These are phyloP conservation scores for Microchrysa polita DNA, from an alignment of 2,888 invertebrate genomes.

Conservation along the genomic window DNA sequence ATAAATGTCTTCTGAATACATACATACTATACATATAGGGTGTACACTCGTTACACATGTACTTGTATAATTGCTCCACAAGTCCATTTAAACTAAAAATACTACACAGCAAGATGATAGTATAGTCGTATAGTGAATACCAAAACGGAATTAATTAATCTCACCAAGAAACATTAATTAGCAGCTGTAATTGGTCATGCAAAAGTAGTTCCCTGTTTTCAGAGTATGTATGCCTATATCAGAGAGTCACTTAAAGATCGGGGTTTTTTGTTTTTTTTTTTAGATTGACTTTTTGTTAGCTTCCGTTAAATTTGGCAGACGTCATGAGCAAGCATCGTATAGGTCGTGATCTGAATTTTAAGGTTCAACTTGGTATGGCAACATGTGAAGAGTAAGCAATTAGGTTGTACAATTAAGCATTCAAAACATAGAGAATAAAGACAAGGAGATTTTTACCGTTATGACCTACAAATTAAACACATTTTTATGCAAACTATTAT, in stretches of 20 bases:
- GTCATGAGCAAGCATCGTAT: not conserved
- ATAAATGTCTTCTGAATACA: too few species aligned
- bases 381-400: too few species aligned
- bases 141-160: slow-evolving; percentile 53
- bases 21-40: too few species aligned
- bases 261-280: slow-evolving; percentile 22
- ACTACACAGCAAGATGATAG: not conserved
- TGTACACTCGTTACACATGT: slow-evolving; percentile 9
- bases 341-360: too few species aligned
- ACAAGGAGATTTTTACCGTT: too few species aligned
- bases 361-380: too few species aligned
- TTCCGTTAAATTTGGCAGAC: not conserved
- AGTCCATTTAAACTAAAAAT: not conserved
- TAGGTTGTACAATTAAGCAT: too few species aligned
- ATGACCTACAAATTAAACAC: too few species aligned
- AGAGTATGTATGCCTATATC: too few species aligned
- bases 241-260: too few species aligned
- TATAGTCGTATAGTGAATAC: slow-evolving; percentile 43
- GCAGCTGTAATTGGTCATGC: slow-evolving; percentile 55
- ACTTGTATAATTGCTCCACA: not conserved
- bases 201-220: slow-evolving; percentile 49
- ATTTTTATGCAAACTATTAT: too few species aligned
- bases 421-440: too few species aligned
- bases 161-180: slow-evolving; percentile 56
- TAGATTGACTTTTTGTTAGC: not conserved